Evolutionary conservation across 2,113 vertebrate species (phyloP).

Genomic region (Atherinomorus stipes): DNA sequence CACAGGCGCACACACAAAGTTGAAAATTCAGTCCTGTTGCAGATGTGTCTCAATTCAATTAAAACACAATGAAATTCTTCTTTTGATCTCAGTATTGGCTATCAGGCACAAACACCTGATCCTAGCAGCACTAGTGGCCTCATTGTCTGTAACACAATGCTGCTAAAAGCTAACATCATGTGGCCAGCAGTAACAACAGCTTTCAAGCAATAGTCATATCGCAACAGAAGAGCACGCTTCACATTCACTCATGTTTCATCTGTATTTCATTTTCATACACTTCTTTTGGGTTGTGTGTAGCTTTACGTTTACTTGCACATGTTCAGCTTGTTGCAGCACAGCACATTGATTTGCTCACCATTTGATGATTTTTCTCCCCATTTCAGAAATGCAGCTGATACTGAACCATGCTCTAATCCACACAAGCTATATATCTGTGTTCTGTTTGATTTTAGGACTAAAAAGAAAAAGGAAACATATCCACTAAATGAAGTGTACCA

Average conservation of each 20-base stretch:
- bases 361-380: too few species aligned
- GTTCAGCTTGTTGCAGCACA: too few species aligned
- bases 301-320: too few species aligned
- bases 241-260: slow-evolving; percentile 36
- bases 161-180: slow-evolving; percentile 74
- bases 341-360: too few species aligned
- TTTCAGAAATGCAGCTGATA: too few species aligned
- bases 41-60: slow-evolving; percentile 70
- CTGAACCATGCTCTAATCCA: too few species aligned
- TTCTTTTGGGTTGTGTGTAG: background rate
- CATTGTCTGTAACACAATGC: slow-evolving; percentile 66
- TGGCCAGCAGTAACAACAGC: slow-evolving; percentile 72
- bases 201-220: slow-evolving; percentile 43
- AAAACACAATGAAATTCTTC: slow-evolving; percentile 60
- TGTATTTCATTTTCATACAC: slow-evolving; percentile 19
- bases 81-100: slow-evolving; percentile 79
- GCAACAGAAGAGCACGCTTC: slow-evolving; percentile 19
- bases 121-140: slow-evolving; percentile 66
- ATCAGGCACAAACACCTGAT: slow-evolving; percentile 77
- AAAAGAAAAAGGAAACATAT: too few species aligned
- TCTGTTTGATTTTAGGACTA: too few species aligned
- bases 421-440: too few species aligned
- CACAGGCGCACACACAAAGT: slow-evolving; percentile 30
- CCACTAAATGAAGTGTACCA: too few species aligned
- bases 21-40: slow-evolving; percentile 48